Evolutionary conservation across 2,888 invertebrate species (phyloP).

Genomic region (Drosophila robusta): DNA sequence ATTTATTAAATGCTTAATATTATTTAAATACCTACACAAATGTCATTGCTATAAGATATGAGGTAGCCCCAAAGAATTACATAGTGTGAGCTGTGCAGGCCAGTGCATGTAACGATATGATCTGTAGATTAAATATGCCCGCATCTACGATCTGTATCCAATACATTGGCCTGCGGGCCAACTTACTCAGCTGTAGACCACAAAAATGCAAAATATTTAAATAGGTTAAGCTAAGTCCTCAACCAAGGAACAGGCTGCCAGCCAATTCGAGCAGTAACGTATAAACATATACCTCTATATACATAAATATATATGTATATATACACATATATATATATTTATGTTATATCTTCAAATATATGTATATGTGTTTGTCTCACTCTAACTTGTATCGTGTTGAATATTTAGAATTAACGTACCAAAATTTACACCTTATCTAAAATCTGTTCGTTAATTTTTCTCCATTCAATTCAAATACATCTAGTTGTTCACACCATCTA

Average conservation of each 20-base stretch:
- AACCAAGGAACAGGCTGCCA: constrained; percentile 7
- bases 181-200: not conserved
- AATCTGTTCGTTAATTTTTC: constrained; percentile 69
- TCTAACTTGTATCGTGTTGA: constrained; percentile 72
- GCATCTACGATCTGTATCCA: not conserved
- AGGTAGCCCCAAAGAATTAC: constrained; percentile 13
- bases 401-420: constrained; percentile 68
- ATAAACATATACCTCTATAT: constrained; percentile 30
- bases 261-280: constrained; percentile 1
- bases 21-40: constrained; percentile 12
- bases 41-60: constrained; percentile 1
- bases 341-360: constrained; percentile 23
- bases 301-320: constrained; percentile 5
- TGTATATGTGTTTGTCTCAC: constrained; percentile 63
- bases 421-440: constrained; percentile 61
- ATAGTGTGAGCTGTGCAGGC: constrained; percentile 18
- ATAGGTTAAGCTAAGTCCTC: constrained; percentile 34
- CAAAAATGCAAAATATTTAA: not conserved
- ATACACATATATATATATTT: constrained; percentile 49
- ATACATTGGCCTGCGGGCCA: constrained; percentile 24
- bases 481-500: constrained; percentile 72
- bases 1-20: constrained; percentile 13
- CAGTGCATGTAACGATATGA: constrained; percentile 9
- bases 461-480: constrained; percentile 65
- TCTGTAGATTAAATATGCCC: not conserved